Evolutionary conservation across 2,797 vertebrate genomes (phyloP).

Genomic region (Helicolenus hilgendorfi): DNA sequence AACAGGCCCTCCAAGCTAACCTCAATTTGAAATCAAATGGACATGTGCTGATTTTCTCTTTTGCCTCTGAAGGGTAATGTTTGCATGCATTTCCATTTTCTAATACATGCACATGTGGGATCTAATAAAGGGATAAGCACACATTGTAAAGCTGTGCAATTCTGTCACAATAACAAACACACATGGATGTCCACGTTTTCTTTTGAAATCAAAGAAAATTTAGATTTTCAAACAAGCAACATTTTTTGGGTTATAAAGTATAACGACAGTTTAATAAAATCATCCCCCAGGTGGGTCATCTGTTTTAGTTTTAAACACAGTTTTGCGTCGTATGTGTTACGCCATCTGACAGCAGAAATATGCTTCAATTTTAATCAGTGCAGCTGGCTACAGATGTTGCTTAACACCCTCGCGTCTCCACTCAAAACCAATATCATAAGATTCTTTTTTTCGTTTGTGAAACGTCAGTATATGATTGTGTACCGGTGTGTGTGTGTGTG

Average conservation of each 20-base stretch:
- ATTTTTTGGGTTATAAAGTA: not conserved
- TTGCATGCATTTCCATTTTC: constrained; percentile 12
- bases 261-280: not conserved
- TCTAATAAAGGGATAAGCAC: constrained; percentile 2
- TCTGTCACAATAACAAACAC: not conserved
- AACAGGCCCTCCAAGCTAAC: constrained; percentile 26
- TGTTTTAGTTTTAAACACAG: not conserved
- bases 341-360: not conserved
- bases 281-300: not conserved
- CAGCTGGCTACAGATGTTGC: constrained; percentile 4
- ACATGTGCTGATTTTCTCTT: constrained; percentile 1
- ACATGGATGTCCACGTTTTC: not conserved
- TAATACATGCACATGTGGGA: not conserved
- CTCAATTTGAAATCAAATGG: constrained; percentile 25
- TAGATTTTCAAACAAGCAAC: not conserved
- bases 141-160: not conserved
- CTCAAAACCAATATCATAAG: not conserved
- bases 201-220: not conserved
- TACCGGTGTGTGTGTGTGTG: not conserved
- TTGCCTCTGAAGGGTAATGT: constrained; percentile 1
- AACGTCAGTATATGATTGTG: not conserved
- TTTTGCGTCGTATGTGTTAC: not conserved
- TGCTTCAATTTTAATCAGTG: not conserved
- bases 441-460: not conserved
- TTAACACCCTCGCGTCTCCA: not conserved